A percentile compares a stretch with the other conserved stretches of the same genome.
Evolutionary conservation across 2,888 invertebrate species (phyloP).

Genomic region (Chaetoderma sp.): DNA sequence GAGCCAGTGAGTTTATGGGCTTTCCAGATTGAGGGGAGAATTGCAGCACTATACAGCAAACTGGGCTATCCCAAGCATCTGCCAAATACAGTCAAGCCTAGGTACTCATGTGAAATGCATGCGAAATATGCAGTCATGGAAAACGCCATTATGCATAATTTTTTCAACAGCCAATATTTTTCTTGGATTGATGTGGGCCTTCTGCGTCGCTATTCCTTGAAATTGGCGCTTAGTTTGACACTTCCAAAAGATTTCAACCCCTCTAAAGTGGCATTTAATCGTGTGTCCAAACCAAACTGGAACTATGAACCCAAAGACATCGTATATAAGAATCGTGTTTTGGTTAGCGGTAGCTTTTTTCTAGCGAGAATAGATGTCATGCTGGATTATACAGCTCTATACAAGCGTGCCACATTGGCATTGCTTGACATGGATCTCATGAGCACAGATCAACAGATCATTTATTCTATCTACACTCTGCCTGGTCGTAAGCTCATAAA

Average conservation of each 20-base stretch:
- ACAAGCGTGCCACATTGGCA: background rate
- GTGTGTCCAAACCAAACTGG: background rate
- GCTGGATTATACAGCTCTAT: constrained; percentile 1
- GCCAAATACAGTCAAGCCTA: constrained; percentile 23
- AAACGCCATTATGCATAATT: constrained; percentile 5
- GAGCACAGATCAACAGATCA: constrained; percentile 19
- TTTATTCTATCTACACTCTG: constrained; percentile 20
- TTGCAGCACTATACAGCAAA: constrained; percentile 9
- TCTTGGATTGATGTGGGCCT: constrained; percentile 26
- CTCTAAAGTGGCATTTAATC: constrained; percentile 6
- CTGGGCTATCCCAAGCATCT: constrained; percentile 18
- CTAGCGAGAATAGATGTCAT: background rate
- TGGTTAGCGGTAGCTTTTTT: constrained; percentile 23
- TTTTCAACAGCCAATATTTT: constrained; percentile 16
- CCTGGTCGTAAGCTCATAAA: background rate
- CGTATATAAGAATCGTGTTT: constrained; percentile 5
- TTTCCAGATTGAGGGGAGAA: constrained; percentile 10
- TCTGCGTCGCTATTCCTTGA: constrained; percentile 9
- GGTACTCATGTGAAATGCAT: constrained; percentile 18
- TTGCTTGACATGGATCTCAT: constrained; percentile 7
- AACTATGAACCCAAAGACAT: background rate
- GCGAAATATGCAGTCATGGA: constrained; percentile 17
- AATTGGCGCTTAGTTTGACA: too few relatives aligned
- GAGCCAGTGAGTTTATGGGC: constrained; percentile 17
- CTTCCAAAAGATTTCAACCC: constrained; percentile 8